Evolutionary conservation across 2,113 vertebrate species (phyloP).

Genomic region (Corapipo altera): DNA sequence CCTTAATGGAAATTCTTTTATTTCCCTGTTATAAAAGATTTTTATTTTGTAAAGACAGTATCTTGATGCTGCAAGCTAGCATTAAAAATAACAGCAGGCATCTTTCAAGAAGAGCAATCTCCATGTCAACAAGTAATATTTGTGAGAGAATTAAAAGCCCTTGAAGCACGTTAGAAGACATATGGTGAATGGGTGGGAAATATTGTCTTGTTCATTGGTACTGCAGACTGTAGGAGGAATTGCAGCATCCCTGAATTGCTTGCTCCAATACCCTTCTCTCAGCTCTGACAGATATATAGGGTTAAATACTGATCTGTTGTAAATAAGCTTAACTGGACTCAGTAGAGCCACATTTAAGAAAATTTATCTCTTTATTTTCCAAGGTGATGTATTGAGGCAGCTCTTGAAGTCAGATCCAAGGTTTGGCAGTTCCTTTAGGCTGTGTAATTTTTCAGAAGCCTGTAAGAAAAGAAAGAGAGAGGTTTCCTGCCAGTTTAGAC

Average conservation of each 20-base stretch:
- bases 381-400: neutral
- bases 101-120: slow-evolving; percentile 10
- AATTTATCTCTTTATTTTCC: neutral
- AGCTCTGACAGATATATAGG: neutral
- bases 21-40: neutral
- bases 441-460: neutral
- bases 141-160: neutral
- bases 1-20: neutral
- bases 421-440: neutral
- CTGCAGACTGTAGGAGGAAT: neutral
- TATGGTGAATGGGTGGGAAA: neutral
- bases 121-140: slow-evolving; percentile 4
- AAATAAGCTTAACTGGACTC: neutral
- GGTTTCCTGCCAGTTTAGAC: neutral
- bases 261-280: neutral
- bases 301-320: neutral
- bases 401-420: neutral
- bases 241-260: neutral
- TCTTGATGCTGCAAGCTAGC: neutral
- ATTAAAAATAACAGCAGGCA: neutral
- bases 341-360: neutral
- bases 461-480: neutral
- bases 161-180: neutral
- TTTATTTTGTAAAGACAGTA: neutral
- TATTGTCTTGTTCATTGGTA: neutral